These are phyloP conservation scores for Cavia porcellus DNA, from an alignment of 2,113 vertebrate species.

Conservation along the genomic window DNA sequence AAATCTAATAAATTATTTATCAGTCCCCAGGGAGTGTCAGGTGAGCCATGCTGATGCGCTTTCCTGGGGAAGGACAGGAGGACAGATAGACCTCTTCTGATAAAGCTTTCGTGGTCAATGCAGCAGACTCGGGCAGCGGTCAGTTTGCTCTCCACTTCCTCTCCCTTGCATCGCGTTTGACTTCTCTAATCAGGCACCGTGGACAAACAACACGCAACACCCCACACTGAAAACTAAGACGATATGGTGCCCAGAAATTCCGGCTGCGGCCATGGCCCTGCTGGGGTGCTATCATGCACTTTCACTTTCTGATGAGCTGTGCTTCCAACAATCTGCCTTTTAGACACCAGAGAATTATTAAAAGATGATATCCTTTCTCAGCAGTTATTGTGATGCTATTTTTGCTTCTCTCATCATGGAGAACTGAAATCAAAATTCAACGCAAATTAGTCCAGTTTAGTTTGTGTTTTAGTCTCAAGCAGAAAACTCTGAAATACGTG, in stretches of 20 bases:
- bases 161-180: background rate
- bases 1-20: background rate
- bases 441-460: constrained; percentile 58
- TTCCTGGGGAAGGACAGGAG: background rate
- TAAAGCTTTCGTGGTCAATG: background rate
- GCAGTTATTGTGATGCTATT: constrained; percentile 42
- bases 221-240: background rate
- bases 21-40: background rate
- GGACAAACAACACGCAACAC: background rate
- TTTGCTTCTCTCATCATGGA: constrained; percentile 51
- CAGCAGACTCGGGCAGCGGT: background rate
- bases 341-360: constrained; percentile 54
- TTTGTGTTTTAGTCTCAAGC: constrained; percentile 62
- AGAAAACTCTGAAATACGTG: constrained; percentile 46
- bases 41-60: background rate
- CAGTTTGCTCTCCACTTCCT: background rate
- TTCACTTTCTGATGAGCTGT: background rate
- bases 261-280: background rate
- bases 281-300: accelerated
- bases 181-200: background rate
- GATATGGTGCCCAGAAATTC: background rate
- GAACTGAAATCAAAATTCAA: constrained; percentile 64
- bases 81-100: background rate
- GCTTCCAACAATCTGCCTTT: constrained; percentile 2
- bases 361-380: constrained; percentile 20